Conservation (phyloP, 2,797 vertebrate species). For the Iguana delicatissima region DNA sequence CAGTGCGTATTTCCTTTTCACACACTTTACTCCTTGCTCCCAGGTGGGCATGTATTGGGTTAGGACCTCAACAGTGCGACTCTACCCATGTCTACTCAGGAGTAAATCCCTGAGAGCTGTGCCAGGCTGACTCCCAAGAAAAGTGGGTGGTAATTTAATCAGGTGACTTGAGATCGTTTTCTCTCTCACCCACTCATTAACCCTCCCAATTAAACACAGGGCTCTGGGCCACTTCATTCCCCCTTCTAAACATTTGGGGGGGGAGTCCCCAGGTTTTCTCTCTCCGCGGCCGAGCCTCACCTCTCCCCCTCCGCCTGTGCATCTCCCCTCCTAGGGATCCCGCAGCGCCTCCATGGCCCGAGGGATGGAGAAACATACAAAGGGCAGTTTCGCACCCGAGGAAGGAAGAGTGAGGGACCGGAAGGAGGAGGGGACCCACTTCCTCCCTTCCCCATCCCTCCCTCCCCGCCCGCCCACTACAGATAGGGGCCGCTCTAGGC, state of each 20-base stretch:
- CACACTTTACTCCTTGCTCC: background rate
- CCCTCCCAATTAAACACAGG: no score
- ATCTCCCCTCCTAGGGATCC: background rate
- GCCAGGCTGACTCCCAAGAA: no score
- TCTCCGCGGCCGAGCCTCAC: background rate
- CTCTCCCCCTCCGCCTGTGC: background rate
- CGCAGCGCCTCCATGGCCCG: background rate
- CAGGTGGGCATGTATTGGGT: background rate
- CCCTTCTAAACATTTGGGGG: background rate
- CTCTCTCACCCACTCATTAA: no score
- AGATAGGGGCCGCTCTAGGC: background rate
- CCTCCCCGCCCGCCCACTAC: background rate
- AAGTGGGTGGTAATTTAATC: no score
- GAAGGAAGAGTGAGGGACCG: constrained; percentile 12
- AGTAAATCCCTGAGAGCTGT: background rate
- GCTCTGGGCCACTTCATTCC: no score
- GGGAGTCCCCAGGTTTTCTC: background rate
- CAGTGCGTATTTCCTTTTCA: background rate
- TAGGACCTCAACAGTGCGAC: no score
- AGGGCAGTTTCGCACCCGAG: constrained; percentile 12
- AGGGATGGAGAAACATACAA: background rate
- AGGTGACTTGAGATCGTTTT: no score
- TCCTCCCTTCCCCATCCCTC: background rate
- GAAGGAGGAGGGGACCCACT: background rate
- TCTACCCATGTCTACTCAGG: no score